Evolutionary conservation across 1,140 invertebrate genomes (phyloP).

Genomic region (Nilaparvata lugens): DNA sequence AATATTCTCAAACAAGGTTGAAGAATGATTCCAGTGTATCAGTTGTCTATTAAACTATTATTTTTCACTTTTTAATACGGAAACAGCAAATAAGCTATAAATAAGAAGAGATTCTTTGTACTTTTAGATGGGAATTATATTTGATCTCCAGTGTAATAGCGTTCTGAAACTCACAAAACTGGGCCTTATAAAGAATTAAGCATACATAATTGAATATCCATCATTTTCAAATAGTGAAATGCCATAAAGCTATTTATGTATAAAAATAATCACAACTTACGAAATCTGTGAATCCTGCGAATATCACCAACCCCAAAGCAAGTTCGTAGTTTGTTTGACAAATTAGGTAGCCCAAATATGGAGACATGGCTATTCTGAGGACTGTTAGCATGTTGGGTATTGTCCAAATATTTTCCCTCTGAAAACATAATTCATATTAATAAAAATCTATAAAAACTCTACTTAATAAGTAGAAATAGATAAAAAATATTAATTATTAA

Average conservation of each 20-base stretch:
- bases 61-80: no score
- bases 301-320: slow-evolving; percentile 60
- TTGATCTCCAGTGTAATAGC: neutral
- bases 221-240: neutral
- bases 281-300: slow-evolving; percentile 77
- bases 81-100: no score
- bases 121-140: neutral
- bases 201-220: neutral
- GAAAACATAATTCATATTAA: no score
- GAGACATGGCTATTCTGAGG: slow-evolving; percentile 71
- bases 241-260: no score
- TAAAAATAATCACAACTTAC: no score
- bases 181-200: neutral
- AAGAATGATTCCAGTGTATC: no score
- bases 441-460: no score
- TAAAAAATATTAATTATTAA: no score
- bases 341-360: slow-evolving; percentile 74
- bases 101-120: no score
- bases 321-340: slow-evolving; percentile 61
- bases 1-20: no score
- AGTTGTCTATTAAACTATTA: no score
- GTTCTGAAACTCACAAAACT: neutral
- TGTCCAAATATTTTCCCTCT: slow-evolving; percentile 86
- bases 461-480: no score
- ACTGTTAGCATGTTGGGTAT: slow-evolving; percentile 86